A percentile compares a stretch with the other conserved stretches of the same genome.
Evolutionary conservation across 2,797 vertebrate genomes (phyloP).

Genomic region (Crocodylus rhombifer): DNA sequence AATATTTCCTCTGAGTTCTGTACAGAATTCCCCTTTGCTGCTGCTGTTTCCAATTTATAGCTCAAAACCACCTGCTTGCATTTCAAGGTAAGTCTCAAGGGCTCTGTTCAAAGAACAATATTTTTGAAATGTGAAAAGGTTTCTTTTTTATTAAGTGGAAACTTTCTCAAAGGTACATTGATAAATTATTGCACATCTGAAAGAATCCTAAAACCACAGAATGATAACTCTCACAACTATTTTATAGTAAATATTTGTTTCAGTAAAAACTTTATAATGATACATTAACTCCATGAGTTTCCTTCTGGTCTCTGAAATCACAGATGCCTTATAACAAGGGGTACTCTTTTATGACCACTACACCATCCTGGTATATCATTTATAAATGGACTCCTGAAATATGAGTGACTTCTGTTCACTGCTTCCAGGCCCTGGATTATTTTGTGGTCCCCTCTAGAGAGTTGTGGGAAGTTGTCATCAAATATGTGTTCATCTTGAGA

Average conservation of each 20-base stretch:
- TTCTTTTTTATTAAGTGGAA: slow-evolving; percentile 33
- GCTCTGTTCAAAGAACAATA: not conserved
- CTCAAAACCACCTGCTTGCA: slow-evolving; percentile 27
- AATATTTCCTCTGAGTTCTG: not conserved
- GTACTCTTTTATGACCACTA: not conserved
- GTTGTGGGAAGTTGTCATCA: not conserved
- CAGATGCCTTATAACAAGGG: not conserved
- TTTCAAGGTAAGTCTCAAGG: slow-evolving; percentile 29
- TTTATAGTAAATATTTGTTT: not conserved
- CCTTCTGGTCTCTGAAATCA: not conserved
- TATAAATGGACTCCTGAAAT: not conserved
- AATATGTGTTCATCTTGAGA: not conserved
- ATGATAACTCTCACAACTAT: not conserved
- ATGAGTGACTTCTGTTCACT: rapidly evolving
- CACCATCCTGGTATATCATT: rapidly evolving
- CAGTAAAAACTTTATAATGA: not conserved
- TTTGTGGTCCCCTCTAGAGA: rapidly evolving
- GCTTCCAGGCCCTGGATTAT: not conserved
- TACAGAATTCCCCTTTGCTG: not conserved
- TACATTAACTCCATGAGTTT: not conserved
- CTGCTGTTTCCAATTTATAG: not conserved
- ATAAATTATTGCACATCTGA: not conserved
- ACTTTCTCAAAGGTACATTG: not conserved
- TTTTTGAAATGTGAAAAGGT: slow-evolving; percentile 12
- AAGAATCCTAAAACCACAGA: not conserved